Base-by-base conservation (phyloP, 2,888 invertebrate genomes). In the Rhaphigaster nebulosa region DNA sequence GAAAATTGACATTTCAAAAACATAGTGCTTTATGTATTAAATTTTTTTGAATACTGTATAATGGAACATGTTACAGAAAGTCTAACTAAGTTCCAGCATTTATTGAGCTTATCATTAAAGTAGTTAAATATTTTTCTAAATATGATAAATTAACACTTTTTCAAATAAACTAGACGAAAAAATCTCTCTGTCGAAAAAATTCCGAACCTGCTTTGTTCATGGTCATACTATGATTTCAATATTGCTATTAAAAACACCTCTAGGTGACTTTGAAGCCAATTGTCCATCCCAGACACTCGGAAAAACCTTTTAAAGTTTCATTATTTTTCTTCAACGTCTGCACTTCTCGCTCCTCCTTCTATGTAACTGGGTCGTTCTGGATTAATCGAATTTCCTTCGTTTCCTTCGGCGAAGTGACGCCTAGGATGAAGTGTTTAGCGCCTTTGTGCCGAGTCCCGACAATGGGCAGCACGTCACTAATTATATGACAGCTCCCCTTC, bases 401-500 rank as follows among this genome's bases (percentile, higher is more conserved):
- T 76, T 38, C 70, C 38, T 76, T 8, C 18, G 70, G 1, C 34
- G 38, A 20, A 38, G 38, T 34, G 34, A 6, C 70, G 70, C 38
- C 70, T 20, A 20, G 34, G 45, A 84, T 84, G 84, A 84, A 84
- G 84, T 84, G 84, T 84, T 84, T 84, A 84, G 84, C 26, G 84
- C n/a, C 45, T 34, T 80, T 84, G 84, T 84, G 45, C n/a, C 45
- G 5, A 13, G 15, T 45, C 45, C 5, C 41, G 41, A 84, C 84
- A 84, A 84, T 84, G 84, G 45, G 1, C 26, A 45, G 45, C 84
- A 84, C 84, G 84, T 84, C n/a, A 84, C 84, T 84, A 84, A 84
- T 84, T 84, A 84, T 15, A 84, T 84, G 84, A 84, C 84, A 84
- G 84, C 45, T 84, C 45, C n/a, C 84, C 45, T 84, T 84, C 84